Evolutionary conservation across 2,113 vertebrate genomes (phyloP).

Genomic region (Spea multiplicata): DNA sequence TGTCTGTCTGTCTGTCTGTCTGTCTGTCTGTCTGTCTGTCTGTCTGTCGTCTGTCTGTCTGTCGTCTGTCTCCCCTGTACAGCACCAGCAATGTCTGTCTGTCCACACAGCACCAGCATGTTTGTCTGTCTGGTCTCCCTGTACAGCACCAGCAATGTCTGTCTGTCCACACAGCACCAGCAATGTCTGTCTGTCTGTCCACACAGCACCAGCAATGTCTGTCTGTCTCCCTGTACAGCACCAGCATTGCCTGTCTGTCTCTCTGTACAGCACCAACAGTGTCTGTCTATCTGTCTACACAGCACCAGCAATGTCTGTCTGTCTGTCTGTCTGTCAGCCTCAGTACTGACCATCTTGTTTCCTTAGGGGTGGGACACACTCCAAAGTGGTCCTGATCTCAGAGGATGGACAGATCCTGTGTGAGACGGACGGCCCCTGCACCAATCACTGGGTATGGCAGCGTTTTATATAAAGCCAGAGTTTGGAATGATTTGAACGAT

Average conservation of each 20-base stretch:
- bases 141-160: background rate
- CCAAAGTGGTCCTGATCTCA: constrained; percentile 77
- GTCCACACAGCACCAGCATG: background rate
- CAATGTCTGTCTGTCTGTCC: background rate
- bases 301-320: constrained; percentile 11
- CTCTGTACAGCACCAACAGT: background rate
- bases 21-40: background rate
- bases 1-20: background rate
- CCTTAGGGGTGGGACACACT: constrained; percentile 78
- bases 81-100: background rate
- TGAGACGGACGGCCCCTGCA: constrained; percentile 77
- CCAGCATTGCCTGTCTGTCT: background rate
- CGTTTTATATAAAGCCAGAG: too few species aligned
- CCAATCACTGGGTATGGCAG: constrained; percentile 83
- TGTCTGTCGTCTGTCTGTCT: background rate
- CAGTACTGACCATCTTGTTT: background rate
- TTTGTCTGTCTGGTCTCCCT: background rate
- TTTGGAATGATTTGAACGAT: too few species aligned
- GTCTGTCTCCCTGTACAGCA: background rate
- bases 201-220: background rate
- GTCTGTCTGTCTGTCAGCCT: constrained; percentile 44
- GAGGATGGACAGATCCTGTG: constrained; percentile 76
- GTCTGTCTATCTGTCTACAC: too few species aligned
- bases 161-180: background rate
- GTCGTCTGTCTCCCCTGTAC: background rate